These are phyloP conservation scores for Argya squamiceps DNA, from an alignment of 2,797 vertebrate species.

Conservation along the genomic window DNA sequence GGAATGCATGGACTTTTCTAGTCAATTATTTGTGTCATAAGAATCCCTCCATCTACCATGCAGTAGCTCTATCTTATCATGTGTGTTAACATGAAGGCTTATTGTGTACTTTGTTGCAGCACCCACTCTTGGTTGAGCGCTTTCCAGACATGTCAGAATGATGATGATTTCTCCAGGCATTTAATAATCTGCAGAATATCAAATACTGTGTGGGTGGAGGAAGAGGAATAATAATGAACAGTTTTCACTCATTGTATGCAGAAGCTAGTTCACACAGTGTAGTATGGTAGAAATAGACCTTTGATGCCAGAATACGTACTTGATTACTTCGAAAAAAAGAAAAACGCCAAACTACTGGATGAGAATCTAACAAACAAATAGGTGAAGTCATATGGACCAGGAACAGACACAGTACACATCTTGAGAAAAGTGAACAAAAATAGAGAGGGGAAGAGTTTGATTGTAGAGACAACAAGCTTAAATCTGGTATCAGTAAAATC, in stretches of 20 bases:
- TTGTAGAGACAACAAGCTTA: background rate
- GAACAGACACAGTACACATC: background rate
- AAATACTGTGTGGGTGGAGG: background rate
- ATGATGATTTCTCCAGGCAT: constrained; percentile 10
- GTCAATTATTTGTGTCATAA: background rate
- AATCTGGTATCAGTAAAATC: background rate
- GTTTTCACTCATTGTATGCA: background rate
- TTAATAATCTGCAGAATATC: background rate
- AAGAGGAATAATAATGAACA: background rate
- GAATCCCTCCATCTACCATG: background rate
- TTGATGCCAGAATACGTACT: background rate
- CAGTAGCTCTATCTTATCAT: background rate
- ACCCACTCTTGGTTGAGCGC: background rate
- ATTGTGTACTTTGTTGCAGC: background rate
- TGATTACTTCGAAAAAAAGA: background rate
- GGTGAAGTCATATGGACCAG: background rate
- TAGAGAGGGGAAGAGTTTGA: background rate
- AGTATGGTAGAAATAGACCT: background rate
- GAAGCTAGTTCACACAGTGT: background rate
- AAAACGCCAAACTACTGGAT: background rate
- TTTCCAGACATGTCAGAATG: background rate
- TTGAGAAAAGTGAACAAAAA: background rate
- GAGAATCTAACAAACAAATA: background rate
- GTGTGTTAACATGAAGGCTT: background rate
- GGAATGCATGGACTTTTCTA: background rate